Evolutionary conservation across 2,113 vertebrate genomes (phyloP).

Genomic region (Eulemur rufifrons): DNA sequence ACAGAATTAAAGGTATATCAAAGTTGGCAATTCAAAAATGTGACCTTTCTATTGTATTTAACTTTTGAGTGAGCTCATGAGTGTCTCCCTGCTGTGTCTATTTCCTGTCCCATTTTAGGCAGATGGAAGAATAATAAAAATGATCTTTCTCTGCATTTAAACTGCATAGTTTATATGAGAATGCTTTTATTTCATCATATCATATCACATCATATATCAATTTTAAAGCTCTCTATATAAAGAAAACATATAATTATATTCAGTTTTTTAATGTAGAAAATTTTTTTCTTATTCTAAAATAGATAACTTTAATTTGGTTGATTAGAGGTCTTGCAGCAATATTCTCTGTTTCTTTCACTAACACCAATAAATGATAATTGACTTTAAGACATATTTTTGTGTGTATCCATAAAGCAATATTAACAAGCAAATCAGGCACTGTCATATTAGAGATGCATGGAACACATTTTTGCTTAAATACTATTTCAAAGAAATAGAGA

Average conservation of each 20-base stretch:
- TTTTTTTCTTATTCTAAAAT: neutral
- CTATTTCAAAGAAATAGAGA: neutral
- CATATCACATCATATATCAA: neutral
- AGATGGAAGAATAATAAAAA: constrained; percentile 41
- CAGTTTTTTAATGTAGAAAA: neutral
- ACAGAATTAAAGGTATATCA: constrained; percentile 74
- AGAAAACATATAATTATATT: neutral
- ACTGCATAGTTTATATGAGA: neutral
- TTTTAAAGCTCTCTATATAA: neutral
- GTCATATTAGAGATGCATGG: neutral
- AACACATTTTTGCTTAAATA: neutral
- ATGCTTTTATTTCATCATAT: neutral
- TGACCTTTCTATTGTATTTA: constrained; percentile 73
- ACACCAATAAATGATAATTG: neutral
- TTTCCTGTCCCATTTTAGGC: constrained; percentile 58
- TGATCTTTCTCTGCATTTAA: constrained; percentile 10
- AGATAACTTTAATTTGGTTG: neutral
- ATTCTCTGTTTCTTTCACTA: neutral
- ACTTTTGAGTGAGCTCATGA: constrained; percentile 58
- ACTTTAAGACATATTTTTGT: neutral
- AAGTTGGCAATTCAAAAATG: constrained; percentile 73
- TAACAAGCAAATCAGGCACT: neutral
- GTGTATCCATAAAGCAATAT: neutral
- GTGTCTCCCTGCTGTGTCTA: constrained; percentile 61
- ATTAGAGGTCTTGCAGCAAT: neutral